Conservation (phyloP, 2,888 invertebrate genomes). For the Polietes domitor region DNA sequence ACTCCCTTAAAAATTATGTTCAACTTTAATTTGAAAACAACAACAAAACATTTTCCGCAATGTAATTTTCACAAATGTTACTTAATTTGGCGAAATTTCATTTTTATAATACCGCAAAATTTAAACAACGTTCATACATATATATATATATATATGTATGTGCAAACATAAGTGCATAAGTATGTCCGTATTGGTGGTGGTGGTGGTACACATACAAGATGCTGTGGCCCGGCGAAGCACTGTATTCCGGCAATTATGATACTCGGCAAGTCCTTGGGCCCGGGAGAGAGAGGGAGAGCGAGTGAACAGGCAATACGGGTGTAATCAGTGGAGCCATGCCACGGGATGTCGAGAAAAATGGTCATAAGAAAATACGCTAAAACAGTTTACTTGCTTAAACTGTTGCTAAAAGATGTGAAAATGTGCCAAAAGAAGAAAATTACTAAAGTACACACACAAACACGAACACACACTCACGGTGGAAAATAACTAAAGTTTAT, state of each 20-base stretch:
- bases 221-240: conserved; percentile 49
- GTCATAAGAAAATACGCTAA: not conserved
- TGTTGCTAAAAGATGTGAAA: conserved; percentile 54
- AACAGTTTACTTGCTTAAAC: conserved; percentile 38
- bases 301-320: conserved; percentile 46
- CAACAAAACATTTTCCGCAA: conserved; percentile 59
- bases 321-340: conserved; percentile 13
- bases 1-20: not conserved
- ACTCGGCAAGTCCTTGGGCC: not conserved
- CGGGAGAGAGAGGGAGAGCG: not conserved
- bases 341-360: conserved; percentile 4
- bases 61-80: conserved; percentile 62
- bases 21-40: conserved; percentile 1
- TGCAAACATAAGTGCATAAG: conserved; percentile 48
- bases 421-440: conserved; percentile 43
- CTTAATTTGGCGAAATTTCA: conserved; percentile 32
- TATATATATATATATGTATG: not conserved
- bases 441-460: conserved; percentile 13
- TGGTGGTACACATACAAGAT: too few species aligned
- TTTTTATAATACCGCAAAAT: conserved; percentile 44
- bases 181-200: too few species aligned
- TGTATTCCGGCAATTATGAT: conserved; percentile 64
- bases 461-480: not conserved
- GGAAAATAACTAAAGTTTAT: not conserved
- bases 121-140: conserved; percentile 41